A percentile compares a stretch with the other conserved stretches of the same genome.
These are phyloP conservation scores for Chondrosia reniformis DNA, from an alignment of 37 sponge, comb jelly and placozoan genomes.

Conservation along the genomic window DNA sequence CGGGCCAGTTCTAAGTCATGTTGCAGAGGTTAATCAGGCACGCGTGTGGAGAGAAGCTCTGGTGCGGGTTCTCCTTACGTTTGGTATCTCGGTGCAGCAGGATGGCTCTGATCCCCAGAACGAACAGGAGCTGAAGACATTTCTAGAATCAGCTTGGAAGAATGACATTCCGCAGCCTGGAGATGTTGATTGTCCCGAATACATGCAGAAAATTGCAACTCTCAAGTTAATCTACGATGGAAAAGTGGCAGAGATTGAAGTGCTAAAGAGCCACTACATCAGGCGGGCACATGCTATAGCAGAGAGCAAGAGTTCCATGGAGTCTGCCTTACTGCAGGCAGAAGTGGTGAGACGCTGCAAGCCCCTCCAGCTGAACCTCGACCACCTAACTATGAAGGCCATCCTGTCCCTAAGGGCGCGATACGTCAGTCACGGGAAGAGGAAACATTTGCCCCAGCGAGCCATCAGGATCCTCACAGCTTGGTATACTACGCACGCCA, in stretches of 20 bases:
- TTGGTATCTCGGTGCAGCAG: not conserved
- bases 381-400: conserved; percentile 21
- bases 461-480: conserved; percentile 29
- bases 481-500: conserved; percentile 34
- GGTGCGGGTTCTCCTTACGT: not conserved
- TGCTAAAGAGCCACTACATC: conserved; percentile 5
- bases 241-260: conserved; percentile 31
- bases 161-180: not conserved
- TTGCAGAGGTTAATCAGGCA: not conserved
- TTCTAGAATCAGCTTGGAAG: conserved; percentile 21
- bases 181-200: not conserved
- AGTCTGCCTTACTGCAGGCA: not conserved
- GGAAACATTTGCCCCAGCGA: conserved; percentile 23
- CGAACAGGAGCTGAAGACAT: conserved; percentile 9
- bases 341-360: conserved; percentile 13
- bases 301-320: not conserved
- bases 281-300: not conserved
- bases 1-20: not conserved
- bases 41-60: not conserved
- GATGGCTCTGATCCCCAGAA: conserved; percentile 20
- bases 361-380: not conserved
- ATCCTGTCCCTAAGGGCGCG: conserved; percentile 16
- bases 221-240: conserved; percentile 19
- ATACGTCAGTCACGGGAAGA: conserved; percentile 2
- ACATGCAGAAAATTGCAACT: conserved; percentile 20